Evolutionary conservation across 2,797 vertebrate species (phyloP).

Genomic region (Takifugu ocellatus): DNA sequence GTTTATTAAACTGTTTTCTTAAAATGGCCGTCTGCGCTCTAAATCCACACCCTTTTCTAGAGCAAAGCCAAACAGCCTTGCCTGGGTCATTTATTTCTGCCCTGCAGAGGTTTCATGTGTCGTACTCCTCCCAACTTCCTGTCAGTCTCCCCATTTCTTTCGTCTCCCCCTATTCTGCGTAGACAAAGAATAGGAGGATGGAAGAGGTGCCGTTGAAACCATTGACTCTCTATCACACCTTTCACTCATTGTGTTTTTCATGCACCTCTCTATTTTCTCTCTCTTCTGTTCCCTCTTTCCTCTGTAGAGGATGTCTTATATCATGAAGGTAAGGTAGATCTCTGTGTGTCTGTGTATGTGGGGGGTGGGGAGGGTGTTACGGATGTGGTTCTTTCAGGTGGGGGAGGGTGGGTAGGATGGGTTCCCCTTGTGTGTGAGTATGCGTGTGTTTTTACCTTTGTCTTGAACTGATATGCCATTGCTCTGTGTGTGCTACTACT

Average conservation of each 20-base stretch:
- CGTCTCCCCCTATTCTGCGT: constrained; percentile 10
- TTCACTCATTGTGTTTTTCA: constrained; percentile 69
- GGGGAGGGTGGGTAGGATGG: not conserved
- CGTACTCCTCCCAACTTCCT: constrained; percentile 18
- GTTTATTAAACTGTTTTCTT: too few species aligned
- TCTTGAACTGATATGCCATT: constrained; percentile 59
- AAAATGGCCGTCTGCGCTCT: not conserved
- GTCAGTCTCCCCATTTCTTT: constrained; percentile 6
- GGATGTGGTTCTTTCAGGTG: constrained; percentile 7
- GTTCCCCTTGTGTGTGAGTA: constrained; percentile 24
- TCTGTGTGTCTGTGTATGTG: constrained; percentile 44
- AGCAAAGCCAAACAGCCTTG: constrained; percentile 2
- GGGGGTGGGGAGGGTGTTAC: constrained; percentile 2
- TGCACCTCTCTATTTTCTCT: constrained; percentile 81
- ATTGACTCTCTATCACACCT: constrained; percentile 55
- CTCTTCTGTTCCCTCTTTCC: constrained; percentile 83
- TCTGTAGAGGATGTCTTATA: constrained; percentile 99
- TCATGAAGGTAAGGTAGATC: constrained; percentile 98
- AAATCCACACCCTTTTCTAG: not conserved
- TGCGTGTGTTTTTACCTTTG: constrained; percentile 30
- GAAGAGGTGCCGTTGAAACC: constrained; percentile 32
- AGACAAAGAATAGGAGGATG: constrained; percentile 14
- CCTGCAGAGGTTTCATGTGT: constrained; percentile 34
- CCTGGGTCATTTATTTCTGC: constrained; percentile 14
- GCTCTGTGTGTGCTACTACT: constrained; percentile 48